Conservation (phyloP, 2,888 invertebrate genomes). For the Tigriopus californicus region DNA sequence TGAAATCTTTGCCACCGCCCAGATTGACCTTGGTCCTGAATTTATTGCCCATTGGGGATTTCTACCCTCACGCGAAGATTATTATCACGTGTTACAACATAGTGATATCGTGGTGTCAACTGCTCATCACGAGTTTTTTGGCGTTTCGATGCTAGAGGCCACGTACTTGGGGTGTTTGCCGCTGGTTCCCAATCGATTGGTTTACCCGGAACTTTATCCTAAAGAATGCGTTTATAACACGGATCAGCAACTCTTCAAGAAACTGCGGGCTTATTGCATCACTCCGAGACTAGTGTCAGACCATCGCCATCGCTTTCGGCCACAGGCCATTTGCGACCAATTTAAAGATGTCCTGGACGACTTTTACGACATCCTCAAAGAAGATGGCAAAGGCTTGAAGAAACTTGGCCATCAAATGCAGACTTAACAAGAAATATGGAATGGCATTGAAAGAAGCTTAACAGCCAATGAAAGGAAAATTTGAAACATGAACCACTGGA, state of each 20-base stretch:
- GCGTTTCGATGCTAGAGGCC: slow-evolving; percentile 55
- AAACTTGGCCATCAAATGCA: no score
- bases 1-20: slow-evolving; percentile 38
- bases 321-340: no score
- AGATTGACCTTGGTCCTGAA: slow-evolving; percentile 25
- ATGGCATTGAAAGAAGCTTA: no score
- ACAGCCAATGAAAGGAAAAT: no score
- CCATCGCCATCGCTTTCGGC: no score
- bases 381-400: no score
- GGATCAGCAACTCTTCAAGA: slow-evolving; percentile 37
- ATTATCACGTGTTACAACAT: slow-evolving; percentile 35
- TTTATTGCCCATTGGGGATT: slow-evolving; percentile 19
- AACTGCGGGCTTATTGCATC: slow-evolving; percentile 33
- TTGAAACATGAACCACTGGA: no score
- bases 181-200: slow-evolving; percentile 43
- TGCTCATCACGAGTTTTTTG: slow-evolving; percentile 54
- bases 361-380: no score
- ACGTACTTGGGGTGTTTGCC: slow-evolving; percentile 47
- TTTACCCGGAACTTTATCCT: slow-evolving; percentile 45
- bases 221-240: slow-evolving; percentile 39
- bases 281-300: slow-evolving; percentile 28
- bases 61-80: slow-evolving; percentile 28
- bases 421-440: no score
- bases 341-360: no score
- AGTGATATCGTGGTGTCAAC: slow-evolving; percentile 51